Evolutionary conservation across 2,888 invertebrate species (phyloP).

Genomic region (Aquatica leii): DNA sequence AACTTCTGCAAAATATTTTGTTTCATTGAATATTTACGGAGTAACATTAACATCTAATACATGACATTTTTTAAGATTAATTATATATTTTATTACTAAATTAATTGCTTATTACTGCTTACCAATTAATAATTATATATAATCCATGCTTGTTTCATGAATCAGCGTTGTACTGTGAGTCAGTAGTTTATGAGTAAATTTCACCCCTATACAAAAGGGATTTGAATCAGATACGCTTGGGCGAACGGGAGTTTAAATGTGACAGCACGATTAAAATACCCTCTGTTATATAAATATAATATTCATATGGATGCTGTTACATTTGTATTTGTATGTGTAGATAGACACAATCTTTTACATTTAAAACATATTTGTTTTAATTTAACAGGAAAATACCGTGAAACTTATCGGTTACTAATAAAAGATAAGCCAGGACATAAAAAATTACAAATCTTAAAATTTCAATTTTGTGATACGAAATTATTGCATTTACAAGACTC

Average conservation of each 20-base stretch:
- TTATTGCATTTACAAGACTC: too few relatives aligned
- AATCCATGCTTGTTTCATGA: constrained; percentile 34
- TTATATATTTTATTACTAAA: constrained; percentile 1
- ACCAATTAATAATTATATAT: constrained; percentile 26
- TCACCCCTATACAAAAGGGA: constrained; percentile 25
- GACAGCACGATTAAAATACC: constrained; percentile 34
- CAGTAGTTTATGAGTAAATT: constrained; percentile 31
- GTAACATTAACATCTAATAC: too few relatives aligned
- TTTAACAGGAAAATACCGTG: constrained; percentile 3
- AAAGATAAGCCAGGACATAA: too few relatives aligned
- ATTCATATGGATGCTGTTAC: constrained; percentile 29
- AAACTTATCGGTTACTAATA: too few relatives aligned
- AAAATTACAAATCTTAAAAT: too few relatives aligned
- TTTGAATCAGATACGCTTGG: constrained; percentile 34
- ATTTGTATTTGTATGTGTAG: constrained; percentile 28
- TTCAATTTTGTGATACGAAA: too few relatives aligned
- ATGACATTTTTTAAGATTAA: too few relatives aligned
- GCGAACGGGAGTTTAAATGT: constrained; percentile 27
- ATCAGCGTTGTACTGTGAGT: constrained; percentile 40
- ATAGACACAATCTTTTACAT: constrained; percentile 23
- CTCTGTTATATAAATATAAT: constrained; percentile 37
- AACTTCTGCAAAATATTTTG: too few relatives aligned
- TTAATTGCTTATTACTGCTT: constrained; percentile 4
- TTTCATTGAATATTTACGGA: too few relatives aligned
- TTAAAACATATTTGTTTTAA: constrained; percentile 14